Conservation (phyloP, 2,888 invertebrate species). For the Rhodophaea formosa region DNA sequence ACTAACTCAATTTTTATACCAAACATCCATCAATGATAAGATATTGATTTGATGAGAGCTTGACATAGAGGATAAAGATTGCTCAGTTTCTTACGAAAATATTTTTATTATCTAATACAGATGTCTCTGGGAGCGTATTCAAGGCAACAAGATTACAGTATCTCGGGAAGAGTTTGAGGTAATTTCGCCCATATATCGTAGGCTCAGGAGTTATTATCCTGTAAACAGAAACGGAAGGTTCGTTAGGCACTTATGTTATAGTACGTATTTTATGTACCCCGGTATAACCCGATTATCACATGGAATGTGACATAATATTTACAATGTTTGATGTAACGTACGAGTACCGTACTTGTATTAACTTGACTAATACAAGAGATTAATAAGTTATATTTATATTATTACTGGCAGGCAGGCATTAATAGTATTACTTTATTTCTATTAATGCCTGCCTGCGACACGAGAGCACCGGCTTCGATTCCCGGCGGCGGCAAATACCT, state of each 20-base stretch:
- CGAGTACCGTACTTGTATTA: neutral
- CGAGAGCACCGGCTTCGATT: too few species aligned
- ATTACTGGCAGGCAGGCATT: too few species aligned
- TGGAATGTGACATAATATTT: conserved; percentile 2
- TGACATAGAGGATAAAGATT: conserved; percentile 12
- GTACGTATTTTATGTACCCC: conserved; percentile 6
- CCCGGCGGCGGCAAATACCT: too few species aligned
- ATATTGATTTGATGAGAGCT: conserved; percentile 6
- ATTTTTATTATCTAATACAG: conserved; percentile 15
- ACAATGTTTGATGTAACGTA: conserved; percentile 5
- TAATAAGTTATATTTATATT: too few species aligned
- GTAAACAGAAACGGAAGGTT: conserved; percentile 1
- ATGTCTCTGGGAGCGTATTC: conserved; percentile 13
- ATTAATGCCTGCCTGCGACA: too few species aligned
- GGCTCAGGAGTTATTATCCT: neutral
- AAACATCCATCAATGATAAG: conserved; percentile 20
- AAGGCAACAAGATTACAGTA: conserved; percentile 15
- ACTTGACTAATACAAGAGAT: neutral
- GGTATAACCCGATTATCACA: conserved; percentile 15
- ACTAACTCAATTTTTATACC: conserved; percentile 36
- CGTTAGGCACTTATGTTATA: conserved; percentile 9
- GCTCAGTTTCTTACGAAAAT: conserved; percentile 3
- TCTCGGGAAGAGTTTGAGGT: neutral
- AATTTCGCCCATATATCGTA: neutral
- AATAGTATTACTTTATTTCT: too few species aligned